Percentiles rank a stretch among this genome's conserved stretches.
These are phyloP conservation scores for Agrilus cyanescens DNA, from an alignment of 2,888 invertebrate species.

Conservation along the genomic window DNA sequence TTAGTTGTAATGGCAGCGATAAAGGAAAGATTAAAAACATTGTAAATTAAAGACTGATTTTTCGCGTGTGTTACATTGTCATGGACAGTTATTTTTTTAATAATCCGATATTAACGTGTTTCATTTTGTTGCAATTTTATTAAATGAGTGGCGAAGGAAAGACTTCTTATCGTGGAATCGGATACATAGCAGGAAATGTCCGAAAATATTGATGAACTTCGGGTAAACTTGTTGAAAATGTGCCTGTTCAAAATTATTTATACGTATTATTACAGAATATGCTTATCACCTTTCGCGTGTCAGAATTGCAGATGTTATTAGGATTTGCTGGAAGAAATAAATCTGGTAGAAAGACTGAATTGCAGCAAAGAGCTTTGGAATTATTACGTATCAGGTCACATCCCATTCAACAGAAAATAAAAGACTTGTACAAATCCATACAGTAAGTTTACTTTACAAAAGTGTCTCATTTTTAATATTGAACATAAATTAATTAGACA, in stretches of 20 bases:
- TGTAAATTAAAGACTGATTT: not conserved
- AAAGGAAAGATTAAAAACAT: not conserved
- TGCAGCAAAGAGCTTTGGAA: conserved; percentile 61
- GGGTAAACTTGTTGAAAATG: conserved; percentile 22
- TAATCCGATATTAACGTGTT: conserved; percentile 5
- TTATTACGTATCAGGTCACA: conserved; percentile 54
- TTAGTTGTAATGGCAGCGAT: too few species aligned
- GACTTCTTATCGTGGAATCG: conserved; percentile 13
- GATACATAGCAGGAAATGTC: conserved; percentile 30
- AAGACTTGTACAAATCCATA: conserved; percentile 55
- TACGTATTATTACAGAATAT: conserved; percentile 30
- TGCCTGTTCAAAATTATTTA: not conserved
- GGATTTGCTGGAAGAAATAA: conserved; percentile 69
- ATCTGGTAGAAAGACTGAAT: conserved; percentile 67
- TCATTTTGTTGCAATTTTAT: conserved; percentile 5
- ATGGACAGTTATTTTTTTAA: too few species aligned
- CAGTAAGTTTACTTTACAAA: conserved; percentile 41
- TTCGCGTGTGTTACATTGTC: not conserved
- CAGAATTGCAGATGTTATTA: conserved; percentile 72
- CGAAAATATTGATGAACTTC: conserved; percentile 34
- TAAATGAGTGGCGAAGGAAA: conserved; percentile 16
- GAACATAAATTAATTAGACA: conserved; percentile 23
- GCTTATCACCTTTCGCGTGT: conserved; percentile 63
- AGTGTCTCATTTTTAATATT: not conserved
- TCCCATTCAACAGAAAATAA: conserved; percentile 49